Base-by-base conservation (phyloP, 2,888 invertebrate genomes). In the Trichogramma evanescens region DNA sequence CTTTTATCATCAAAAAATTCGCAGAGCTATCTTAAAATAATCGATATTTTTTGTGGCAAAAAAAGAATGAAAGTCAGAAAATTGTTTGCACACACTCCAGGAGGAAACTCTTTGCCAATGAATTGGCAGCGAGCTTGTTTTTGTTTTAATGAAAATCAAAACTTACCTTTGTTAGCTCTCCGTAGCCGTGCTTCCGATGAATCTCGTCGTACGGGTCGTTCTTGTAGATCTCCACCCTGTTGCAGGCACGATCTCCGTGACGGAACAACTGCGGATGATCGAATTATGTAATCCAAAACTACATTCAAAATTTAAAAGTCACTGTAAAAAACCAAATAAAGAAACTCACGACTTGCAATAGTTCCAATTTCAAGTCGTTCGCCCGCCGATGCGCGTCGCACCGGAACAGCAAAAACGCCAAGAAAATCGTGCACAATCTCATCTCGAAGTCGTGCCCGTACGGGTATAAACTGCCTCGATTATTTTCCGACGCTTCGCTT, bases 131-230 rank as follows among this genome's bases (percentile, higher is more conserved):
- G 26, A 26, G 26, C 26, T 26, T 26, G 26, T 26, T 26, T 1
- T 26, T 26, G 3, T 26, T 26, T 13, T 26, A 26, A 26, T 3
- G 7, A 38, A 50, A 50, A 50, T 42, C n/a, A 8, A 5, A 44
- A 10, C 39, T 56, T 76, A 86, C 87, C 68, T 83, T 83, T 0
- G 87, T 86, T 42, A 89, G 75, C 52, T 86, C 83, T 66, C 86
- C 86, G 69, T 79, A 50, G 45, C 56, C 56, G 4, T 39, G 6
- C n/a, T 39, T 6, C 4, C 41, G 41, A 4, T 40, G 6, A n/a
- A 6, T 6, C 41, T 9, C 40, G 7, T 40, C 10, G 5, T 51
- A 51, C 1, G 50, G 50, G 41, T 51, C 50, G 41, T 9, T 51
- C 6, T 51, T 51, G 40, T 51, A 51, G 3, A 50, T 13, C 40